Evolutionary conservation across 2,797 vertebrate genomes (phyloP).

Genomic region (Sebastiscus albofasciatus): DNA sequence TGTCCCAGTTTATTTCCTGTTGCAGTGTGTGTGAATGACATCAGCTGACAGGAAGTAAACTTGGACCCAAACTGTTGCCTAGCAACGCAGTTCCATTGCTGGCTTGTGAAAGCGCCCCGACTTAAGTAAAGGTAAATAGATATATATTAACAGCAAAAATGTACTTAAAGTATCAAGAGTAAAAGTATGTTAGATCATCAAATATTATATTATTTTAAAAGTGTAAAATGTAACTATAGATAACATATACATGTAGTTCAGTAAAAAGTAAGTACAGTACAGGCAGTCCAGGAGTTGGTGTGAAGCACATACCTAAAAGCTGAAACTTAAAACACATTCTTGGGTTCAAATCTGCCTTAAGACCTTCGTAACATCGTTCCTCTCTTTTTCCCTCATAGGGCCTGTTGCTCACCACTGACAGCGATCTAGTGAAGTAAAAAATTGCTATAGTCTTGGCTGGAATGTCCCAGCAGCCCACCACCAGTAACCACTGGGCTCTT

Average conservation of each 20-base stretch:
- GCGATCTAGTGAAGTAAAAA: slow-evolving; percentile 10
- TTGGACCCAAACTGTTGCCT: no score
- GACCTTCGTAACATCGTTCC: background rate
- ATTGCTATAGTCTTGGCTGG: slow-evolving; percentile 17
- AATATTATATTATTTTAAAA: background rate
- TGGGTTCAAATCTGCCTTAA: background rate
- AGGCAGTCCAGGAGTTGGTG: background rate
- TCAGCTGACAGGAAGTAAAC: no score
- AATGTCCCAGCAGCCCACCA: slow-evolving; percentile 50
- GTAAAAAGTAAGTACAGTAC: background rate
- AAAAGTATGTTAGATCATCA: background rate
- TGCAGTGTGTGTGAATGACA: no score
- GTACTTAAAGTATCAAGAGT: no score
- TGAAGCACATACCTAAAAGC: background rate
- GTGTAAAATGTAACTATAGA: background rate
- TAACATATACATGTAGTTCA: background rate
- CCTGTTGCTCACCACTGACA: background rate
- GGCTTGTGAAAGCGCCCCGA: no score
- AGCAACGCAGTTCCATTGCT: no score
- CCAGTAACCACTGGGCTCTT: slow-evolving; percentile 48
- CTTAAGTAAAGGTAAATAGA: no score
- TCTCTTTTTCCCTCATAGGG: background rate
- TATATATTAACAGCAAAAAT: no score
- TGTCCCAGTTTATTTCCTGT: no score
- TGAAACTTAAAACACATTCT: background rate